Evolutionary conservation across 2,797 vertebrate species (phyloP), one percentile per base, ranked within the genome.

Genomic region (Distichodus sexfasciatus): DNA sequence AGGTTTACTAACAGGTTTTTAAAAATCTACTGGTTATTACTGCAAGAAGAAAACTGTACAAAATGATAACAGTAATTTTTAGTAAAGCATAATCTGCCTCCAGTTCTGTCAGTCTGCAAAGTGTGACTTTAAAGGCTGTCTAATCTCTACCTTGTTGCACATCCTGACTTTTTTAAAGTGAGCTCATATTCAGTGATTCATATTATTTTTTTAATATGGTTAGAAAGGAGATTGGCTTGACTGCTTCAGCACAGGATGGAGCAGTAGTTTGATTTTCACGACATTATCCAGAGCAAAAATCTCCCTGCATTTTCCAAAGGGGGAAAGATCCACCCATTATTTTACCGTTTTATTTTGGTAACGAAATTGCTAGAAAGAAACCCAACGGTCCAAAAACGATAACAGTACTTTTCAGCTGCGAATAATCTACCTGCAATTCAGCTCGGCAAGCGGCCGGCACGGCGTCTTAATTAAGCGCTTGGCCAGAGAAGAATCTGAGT

Each of bases 361-460:
- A 76, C 46, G 58, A 60, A 67, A 70, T 51, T 44, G 66, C 9
- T 28, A 69, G 59, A 76, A 41, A 51, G 53, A 74, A 44, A 67
- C 55, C n/a, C 47, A 41, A 61, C 66, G 76, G 66, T 70, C 63
- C 64, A 35, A 68, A 78, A n/a, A 78, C 71, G 71, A 77, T 75
- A 72, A 62, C 69, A 71, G 59, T 66, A 62, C 50, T 76, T 63
- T 73, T 61, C 71, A 69, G 65, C 35, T 26, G n/a, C n/a, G 70
- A 80, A 80, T 78, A 76, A 81, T 79, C 81, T 78, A 72, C 75
- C 72, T 83, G 50, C 72, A 76, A 64, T 78, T 72, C 73, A 73
- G 69, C 71, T 63, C 72, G 15, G 74, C 38, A 47, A 70, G 66
- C 61, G 66, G 62, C 47, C 38, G 54, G 50, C 54, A 48, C 65